Evolutionary conservation across 2,888 invertebrate genomes (phyloP).

Genomic region (Caenorhabditis doughertyi): DNA sequence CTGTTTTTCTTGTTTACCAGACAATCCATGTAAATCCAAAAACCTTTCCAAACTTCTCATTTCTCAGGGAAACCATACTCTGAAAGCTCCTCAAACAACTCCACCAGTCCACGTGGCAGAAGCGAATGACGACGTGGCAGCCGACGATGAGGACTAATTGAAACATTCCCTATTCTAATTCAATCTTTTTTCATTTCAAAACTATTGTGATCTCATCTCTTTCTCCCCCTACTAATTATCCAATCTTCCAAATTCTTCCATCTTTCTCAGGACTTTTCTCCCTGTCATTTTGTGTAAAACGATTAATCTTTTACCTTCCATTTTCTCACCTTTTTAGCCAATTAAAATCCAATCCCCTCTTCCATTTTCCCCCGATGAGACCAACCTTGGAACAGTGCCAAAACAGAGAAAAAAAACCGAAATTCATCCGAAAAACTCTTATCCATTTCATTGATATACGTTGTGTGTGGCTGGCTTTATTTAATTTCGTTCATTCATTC

Average conservation of each 20-base stretch:
- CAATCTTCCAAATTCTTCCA: background rate
- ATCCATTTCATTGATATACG: constrained; percentile 43
- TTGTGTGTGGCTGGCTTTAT: constrained; percentile 29
- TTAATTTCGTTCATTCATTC: constrained; percentile 10
- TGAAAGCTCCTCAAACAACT: constrained; percentile 65
- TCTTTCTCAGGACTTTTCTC: background rate
- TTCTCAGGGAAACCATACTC: constrained; percentile 69
- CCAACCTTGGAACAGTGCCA: constrained; percentile 37
- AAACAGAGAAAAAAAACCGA: constrained; percentile 35
- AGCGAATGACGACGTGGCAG: constrained; percentile 63
- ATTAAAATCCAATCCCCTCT: constrained; percentile 23
- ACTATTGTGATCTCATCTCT: background rate
- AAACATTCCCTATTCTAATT: constrained; percentile 1
- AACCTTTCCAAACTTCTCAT: background rate
- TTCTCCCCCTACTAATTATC: constrained; percentile 2
- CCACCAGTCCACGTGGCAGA: constrained; percentile 73
- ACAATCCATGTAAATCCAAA: too few species aligned
- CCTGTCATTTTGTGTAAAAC: constrained; percentile 26
- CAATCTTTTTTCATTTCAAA: constrained; percentile 10
- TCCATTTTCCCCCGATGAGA: too few species aligned
- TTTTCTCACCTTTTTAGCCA: constrained; percentile 15
- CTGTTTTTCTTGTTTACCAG: too few species aligned
- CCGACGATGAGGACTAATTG: constrained; percentile 39
- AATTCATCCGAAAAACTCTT: constrained; percentile 6
- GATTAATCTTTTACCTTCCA: too few species aligned